phyloP scores from a whole-genome alignment of 2,113 vertebrate genomes.

The Halichoerus grypus region DNA sequence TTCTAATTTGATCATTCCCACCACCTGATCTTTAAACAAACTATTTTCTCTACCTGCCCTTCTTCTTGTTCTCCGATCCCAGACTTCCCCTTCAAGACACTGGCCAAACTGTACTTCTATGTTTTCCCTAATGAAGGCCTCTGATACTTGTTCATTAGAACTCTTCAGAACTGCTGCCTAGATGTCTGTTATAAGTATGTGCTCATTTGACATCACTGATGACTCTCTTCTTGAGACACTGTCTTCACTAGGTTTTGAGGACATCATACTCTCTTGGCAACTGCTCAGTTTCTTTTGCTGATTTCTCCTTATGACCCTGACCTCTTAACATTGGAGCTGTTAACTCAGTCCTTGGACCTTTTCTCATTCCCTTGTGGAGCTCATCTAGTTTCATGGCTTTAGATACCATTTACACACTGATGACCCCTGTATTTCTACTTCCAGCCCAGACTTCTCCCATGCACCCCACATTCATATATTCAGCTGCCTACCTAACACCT shows the following conservation, averaged over 20 bases:
- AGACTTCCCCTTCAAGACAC: not conserved
- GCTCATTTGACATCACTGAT: not conserved
- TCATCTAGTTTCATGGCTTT: not conserved
- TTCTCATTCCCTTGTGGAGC: not conserved
- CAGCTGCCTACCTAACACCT: not conserved
- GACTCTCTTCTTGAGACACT: not conserved
- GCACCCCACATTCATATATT: not conserved
- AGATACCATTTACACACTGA: not conserved
- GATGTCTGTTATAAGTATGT: not conserved
- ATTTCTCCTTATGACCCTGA: not conserved
- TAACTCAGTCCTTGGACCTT: not conserved
- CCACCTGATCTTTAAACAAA: not conserved
- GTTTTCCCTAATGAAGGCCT: not conserved
- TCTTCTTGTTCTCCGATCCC: not conserved
- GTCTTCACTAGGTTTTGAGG: not conserved
- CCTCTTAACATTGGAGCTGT: not conserved
- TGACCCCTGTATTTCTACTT: not conserved
- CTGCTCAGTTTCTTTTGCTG: conserved; percentile 11
- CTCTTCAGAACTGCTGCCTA: not conserved
- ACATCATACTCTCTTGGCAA: not conserved
- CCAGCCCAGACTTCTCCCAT: not conserved
- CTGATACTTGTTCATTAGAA: not conserved
- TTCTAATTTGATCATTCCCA: not conserved
- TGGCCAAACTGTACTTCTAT: not conserved
- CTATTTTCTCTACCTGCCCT: not conserved